phyloP scores from a whole-genome alignment of 1,140 invertebrate genomes.

The Drosophila bifasciata region DNA sequence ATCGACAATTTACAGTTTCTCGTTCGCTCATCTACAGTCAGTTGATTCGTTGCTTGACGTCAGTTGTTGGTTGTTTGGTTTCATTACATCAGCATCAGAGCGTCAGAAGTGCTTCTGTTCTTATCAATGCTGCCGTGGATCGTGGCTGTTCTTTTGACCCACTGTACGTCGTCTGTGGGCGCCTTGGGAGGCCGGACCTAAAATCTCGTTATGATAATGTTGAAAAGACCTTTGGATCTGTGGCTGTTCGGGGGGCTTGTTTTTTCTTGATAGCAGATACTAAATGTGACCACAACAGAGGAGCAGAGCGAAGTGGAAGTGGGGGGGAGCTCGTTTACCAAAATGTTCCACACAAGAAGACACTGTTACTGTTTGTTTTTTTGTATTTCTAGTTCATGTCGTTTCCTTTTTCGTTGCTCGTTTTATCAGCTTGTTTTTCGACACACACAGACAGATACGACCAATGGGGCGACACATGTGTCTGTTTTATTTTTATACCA shows the following conservation, averaged over 20 bases:
- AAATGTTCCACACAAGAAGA: slow-evolving; percentile 40
- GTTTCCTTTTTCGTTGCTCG: slow-evolving; percentile 18
- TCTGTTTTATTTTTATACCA: slow-evolving; percentile 67
- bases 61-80: slow-evolving; percentile 12
- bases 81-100: slow-evolving; percentile 27
- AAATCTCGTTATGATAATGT: slow-evolving; percentile 49
- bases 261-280: slow-evolving; percentile 34
- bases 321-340: slow-evolving; percentile 48
- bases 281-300: slow-evolving; percentile 12
- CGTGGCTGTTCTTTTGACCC: slow-evolving; percentile 47
- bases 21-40: too few species aligned
- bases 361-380: slow-evolving; percentile 7
- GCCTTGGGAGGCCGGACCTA: slow-evolving; percentile 46
- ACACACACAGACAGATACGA: slow-evolving; percentile 1
- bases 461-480: slow-evolving; percentile 39
- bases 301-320: too few species aligned
- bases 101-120: background rate
- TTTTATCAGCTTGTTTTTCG: slow-evolving; percentile 74
- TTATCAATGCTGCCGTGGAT: slow-evolving; percentile 18
- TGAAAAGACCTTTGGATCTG: slow-evolving; percentile 41
- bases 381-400: slow-evolving; percentile 8
- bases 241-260: slow-evolving; percentile 31
- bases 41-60: slow-evolving; percentile 35
- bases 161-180: slow-evolving; percentile 20
- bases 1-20: too few species aligned